Evolutionary conservation across 2,888 invertebrate species (phyloP).

Genomic region (Helobdella robusta): DNA sequence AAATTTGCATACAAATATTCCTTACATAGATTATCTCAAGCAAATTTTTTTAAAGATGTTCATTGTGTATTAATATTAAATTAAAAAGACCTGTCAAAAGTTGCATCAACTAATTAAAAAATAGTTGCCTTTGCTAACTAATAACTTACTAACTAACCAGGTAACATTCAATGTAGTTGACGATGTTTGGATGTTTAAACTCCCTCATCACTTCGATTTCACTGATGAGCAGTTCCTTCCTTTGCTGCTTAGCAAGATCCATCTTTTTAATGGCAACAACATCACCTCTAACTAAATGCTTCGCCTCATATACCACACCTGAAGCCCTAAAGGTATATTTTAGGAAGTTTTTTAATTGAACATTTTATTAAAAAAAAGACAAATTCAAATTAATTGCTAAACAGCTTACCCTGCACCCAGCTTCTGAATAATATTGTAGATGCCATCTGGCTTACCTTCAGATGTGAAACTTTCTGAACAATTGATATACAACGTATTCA

Average conservation of each 20-base stretch:
- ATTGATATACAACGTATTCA: not conserved
- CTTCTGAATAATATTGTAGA: conserved; percentile 72
- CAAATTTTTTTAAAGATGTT: no score
- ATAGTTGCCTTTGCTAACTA: no score
- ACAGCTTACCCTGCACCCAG: conserved; percentile 68
- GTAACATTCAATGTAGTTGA: conserved; percentile 97
- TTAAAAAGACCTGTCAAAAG: no score
- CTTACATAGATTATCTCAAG: no score
- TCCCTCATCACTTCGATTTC: conserved; percentile 78
- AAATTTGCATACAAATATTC: not conserved
- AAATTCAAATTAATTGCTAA: not conserved
- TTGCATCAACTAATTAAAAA: no score
- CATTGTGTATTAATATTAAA: no score
- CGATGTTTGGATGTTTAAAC: conserved; percentile 89
- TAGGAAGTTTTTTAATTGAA: not conserved
- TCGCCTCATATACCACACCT: conserved; percentile 92
- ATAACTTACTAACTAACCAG: conserved; percentile 60
- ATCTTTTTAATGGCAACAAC: conserved; percentile 99
- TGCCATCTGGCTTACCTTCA: conserved; percentile 67
- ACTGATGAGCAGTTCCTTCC: conserved; percentile 97
- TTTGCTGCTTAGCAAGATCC: conserved; percentile 95
- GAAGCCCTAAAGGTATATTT: conserved; percentile 63
- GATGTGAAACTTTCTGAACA: conserved; percentile 62
- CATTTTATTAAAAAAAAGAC: not conserved
- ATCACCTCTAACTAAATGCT: conserved; percentile 92